These are phyloP conservation scores for Icerya purchasi DNA, from an alignment of 2,888 invertebrate species.

Conservation along the genomic window DNA sequence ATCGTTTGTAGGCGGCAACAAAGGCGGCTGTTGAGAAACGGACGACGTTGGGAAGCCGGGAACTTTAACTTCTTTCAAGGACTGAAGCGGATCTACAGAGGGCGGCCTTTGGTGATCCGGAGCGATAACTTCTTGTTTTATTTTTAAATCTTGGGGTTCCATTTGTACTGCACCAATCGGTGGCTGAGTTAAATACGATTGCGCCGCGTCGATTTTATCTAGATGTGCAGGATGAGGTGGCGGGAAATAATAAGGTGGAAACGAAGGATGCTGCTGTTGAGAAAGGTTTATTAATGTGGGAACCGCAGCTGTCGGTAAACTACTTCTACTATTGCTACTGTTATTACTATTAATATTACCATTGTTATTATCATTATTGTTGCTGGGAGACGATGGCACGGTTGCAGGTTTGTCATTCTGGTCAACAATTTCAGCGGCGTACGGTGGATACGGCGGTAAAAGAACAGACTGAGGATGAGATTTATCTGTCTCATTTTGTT, in stretches of 20 bases:
- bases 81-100: slow-evolving; percentile 44
- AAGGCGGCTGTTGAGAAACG: slow-evolving; percentile 17
- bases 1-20: slow-evolving; percentile 20
- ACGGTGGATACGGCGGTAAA: not conserved
- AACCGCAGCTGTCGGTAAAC: not conserved
- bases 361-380: too few species aligned
- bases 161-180: slow-evolving; percentile 24
- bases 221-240: slow-evolving; percentile 18
- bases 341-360: too few species aligned
- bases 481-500: not conserved
- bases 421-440: not conserved
- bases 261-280: slow-evolving; percentile 15
- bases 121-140: slow-evolving; percentile 37
- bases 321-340: too few species aligned
- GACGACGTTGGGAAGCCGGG: slow-evolving; percentile 37
- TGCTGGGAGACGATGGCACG: not conserved
- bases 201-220: slow-evolving; percentile 18
- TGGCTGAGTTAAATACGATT: slow-evolving; percentile 13
- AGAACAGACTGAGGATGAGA: not conserved
- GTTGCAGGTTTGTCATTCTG: not conserved
- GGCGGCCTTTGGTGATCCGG: slow-evolving; percentile 20
- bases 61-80: slow-evolving; percentile 57
- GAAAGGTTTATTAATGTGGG: slow-evolving; percentile 8
- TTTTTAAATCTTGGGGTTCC: slow-evolving; percentile 50
- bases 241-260: slow-evolving; percentile 19